Conservation (phyloP, 2,888 invertebrate species). For the Leptopilina myrica region DNA sequence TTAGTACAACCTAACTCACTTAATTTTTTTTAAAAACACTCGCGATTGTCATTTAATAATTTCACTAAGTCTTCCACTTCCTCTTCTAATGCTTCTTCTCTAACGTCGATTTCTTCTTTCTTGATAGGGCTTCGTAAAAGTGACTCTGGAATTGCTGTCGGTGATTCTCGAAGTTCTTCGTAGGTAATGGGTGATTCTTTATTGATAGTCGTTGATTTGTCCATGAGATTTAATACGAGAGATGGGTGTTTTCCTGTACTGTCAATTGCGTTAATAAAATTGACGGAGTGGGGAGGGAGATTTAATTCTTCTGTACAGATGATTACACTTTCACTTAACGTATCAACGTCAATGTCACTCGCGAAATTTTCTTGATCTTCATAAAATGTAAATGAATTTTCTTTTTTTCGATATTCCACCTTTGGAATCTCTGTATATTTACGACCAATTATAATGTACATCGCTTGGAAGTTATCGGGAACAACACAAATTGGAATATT, state of each 20-base stretch:
- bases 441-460: conserved; percentile 43
- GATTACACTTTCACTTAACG: background rate
- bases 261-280: background rate
- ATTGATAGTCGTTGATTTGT: background rate
- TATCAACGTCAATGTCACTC: background rate
- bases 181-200: background rate
- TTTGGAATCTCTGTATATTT: background rate
- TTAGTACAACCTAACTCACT: conserved; percentile 6
- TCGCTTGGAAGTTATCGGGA: conserved; percentile 38
- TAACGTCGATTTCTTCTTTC: background rate
- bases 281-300: background rate
- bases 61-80: background rate
- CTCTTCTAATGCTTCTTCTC: background rate
- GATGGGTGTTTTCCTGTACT: background rate
- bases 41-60: background rate
- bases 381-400: background rate
- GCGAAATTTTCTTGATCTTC: background rate
- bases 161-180: conserved; percentile 1
- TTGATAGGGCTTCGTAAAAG: background rate
- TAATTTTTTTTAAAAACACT: background rate
- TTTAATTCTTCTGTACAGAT: background rate
- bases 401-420: background rate
- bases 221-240: background rate
- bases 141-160: background rate
- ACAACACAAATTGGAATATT: conserved; percentile 41